Percentiles rank a stretch among this genome's conserved stretches.
Conservation (phyloP, 2,113 vertebrate genomes). For the Sylvicapra grimmia region DNA sequence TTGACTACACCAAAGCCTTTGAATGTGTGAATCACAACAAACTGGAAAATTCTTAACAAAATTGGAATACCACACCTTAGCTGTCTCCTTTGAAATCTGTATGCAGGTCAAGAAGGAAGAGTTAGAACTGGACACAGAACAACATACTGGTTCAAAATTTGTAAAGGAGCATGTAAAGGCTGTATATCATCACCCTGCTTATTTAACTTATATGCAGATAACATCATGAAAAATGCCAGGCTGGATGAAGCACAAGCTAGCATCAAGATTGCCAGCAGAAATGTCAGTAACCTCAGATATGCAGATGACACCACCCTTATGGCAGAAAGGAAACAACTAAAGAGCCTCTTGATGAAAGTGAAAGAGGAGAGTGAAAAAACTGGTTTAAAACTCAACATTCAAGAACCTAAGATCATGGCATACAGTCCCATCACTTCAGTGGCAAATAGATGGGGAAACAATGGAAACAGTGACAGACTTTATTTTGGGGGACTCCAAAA, state of each 20-base stretch:
- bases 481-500: not conserved
- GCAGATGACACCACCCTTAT: not conserved
- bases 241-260: not conserved
- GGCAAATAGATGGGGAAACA: not conserved
- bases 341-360: not conserved
- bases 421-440: not conserved
- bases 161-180: not conserved
- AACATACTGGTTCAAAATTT: not conserved
- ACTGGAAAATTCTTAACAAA: not conserved
- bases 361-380: not conserved
- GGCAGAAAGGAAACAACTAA: not conserved
- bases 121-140: rapidly evolving
- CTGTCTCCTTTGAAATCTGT: not conserved
- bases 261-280: not conserved
- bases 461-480: not conserved
- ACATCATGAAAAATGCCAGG: not conserved
- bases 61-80: not conserved
- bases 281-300: not conserved
- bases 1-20: not conserved
- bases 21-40: not conserved
- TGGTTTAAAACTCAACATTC: not conserved
- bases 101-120: not conserved
- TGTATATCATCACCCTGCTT: not conserved
- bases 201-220: not conserved
- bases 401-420: not conserved